These are phyloP conservation scores for Coremacera marginata DNA, from an alignment of 2,888 invertebrate genomes.

Conservation along the genomic window DNA sequence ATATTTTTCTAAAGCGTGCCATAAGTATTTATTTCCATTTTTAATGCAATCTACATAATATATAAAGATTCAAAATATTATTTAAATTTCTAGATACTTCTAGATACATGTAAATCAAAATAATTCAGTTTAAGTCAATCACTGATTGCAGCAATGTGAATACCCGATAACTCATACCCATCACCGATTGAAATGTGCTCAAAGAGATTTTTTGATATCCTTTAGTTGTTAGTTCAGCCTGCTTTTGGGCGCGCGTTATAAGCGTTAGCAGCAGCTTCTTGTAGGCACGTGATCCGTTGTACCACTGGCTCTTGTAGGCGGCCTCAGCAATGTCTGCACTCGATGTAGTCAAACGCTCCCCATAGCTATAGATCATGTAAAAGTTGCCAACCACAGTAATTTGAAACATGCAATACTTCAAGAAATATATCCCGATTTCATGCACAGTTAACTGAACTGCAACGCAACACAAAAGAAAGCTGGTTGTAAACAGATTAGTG, in stretches of 20 bases:
- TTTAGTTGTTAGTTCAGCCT: conserved; percentile 53
- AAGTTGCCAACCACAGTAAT: conserved; percentile 47
- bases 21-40: no score
- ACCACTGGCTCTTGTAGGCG: conserved; percentile 57
- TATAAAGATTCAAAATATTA: no score
- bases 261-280: conserved; percentile 55
- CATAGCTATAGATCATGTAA: conserved; percentile 51
- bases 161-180: conserved; percentile 54
- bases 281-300: conserved; percentile 53
- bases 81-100: no score
- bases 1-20: no score
- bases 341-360: conserved; percentile 46
- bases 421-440: conserved; percentile 46
- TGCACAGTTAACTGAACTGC: conserved; percentile 49
- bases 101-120: no score
- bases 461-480: conserved; percentile 47
- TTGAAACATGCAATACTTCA: conserved; percentile 48
- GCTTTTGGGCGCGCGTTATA: conserved; percentile 55
- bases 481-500: conserved; percentile 47
- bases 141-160: conserved; percentile 53
- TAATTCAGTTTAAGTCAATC: no score
- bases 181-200: conserved; percentile 56
- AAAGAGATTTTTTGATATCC: conserved; percentile 55
- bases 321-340: conserved; percentile 52
- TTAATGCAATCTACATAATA: no score